Conservation (phyloP, 2,113 vertebrate species). For the Bostrychus sinensis region DNA sequence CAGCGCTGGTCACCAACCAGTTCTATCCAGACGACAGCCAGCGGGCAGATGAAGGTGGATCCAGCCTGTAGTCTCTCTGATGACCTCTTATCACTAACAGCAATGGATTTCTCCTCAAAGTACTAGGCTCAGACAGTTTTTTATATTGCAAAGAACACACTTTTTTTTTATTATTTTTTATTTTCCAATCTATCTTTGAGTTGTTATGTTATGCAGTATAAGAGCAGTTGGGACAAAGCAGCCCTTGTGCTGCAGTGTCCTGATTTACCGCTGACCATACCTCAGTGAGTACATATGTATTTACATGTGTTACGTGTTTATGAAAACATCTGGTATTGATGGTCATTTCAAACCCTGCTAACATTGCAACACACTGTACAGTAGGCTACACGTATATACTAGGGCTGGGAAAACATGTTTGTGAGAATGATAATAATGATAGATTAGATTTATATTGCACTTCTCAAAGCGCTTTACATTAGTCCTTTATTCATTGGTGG, state of each 20-base stretch:
- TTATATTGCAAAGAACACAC: neutral
- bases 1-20: constrained; percentile 41
- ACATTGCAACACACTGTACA: too few relatives aligned
- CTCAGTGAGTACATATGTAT: neutral
- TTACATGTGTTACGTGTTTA: neutral
- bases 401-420: too few relatives aligned
- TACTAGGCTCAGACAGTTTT: too few relatives aligned
- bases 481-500: too few relatives aligned
- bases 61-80: neutral
- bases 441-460: too few relatives aligned
- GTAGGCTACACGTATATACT: too few relatives aligned
- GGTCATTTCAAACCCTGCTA: neutral
- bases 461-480: too few relatives aligned
- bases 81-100: constrained; percentile 22
- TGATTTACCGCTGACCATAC: neutral
- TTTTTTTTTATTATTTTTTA: neutral
- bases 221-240: neutral
- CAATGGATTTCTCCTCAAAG: neutral
- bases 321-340: neutral
- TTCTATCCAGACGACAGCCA: constrained; percentile 53
- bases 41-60: constrained; percentile 27
- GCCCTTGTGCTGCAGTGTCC: neutral
- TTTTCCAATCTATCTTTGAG: neutral
- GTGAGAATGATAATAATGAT: too few relatives aligned
- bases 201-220: neutral